Evolutionary conservation across 2,113 vertebrate species (phyloP), one percentile per base, ranked within the genome.

Genomic region (Mohoua ochrocephala): DNA sequence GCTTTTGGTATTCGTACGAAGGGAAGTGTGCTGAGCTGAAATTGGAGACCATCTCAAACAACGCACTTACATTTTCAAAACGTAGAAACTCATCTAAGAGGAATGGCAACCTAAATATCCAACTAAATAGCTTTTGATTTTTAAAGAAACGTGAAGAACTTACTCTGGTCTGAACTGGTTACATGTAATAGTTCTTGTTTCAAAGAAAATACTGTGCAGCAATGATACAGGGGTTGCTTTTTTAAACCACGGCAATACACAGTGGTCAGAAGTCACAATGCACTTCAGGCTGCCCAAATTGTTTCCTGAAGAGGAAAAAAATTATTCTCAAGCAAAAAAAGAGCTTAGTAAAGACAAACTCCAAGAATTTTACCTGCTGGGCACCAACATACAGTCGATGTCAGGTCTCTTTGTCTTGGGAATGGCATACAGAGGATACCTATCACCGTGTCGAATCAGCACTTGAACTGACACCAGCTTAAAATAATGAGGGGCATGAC

Each of bases 371-470:
- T 98, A 99, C 99, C 99, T 99, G 98, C 95, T 97, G 47, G 97
- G 94, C 75, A 99, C 98, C 97, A 99, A 93, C 33, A 98, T 98
- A 96, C 99, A 99, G 98, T 99, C 99, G 16, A 99, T 99, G 84
- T 99, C 97, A 11, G 99, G 99, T n/a, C 98, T 98, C 95, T 99
- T 99, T 78, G 99, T 99, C 97, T 98, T 99, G 80, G 99, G 99
- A 97, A 99, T 99, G 95, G 98, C 97, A 92, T 99, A 99, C 1
- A 99, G 98, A 0, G 99, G 99, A 79, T 99, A 99, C 70, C 99
- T 98, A 95, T 99, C 99, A 0, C 99, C 99, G 11, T 99, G 99
- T 33, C 99, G 99, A 96, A 99, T 99, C 98, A 99, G 98, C 97
- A 99, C 99, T 13, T 99, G 99, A 65, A 99, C 99, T 0, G 99